Base-by-base conservation (phyloP, 2,888 invertebrate genomes). In the Callosobruchus maculatus region DNA sequence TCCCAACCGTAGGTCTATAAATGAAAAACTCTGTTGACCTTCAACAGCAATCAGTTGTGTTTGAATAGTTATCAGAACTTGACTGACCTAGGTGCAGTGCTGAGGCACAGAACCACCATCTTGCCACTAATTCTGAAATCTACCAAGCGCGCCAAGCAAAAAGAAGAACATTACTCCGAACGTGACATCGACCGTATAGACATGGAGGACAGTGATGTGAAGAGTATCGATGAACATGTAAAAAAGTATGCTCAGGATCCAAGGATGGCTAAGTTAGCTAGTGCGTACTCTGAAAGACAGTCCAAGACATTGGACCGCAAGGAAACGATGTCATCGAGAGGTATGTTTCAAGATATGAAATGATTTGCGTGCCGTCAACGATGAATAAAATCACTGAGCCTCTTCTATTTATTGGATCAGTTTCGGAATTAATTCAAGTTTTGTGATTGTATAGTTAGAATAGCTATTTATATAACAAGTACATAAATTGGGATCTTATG, bases 121-220 rank as follows among this genome's bases (percentile, higher is more conserved):
- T 74, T 81, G 76, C 81, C 81, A 21, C 72, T 81, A 70, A 77
- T 77, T 70, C 74, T 81, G 31, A 77, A 77, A 68, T 78, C 75
- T 73, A 77, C 78, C 9, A 71, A 74, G 70, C 67, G 73, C 21
- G 75, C 26, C 5, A 31, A 68, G 21, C 21, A 70, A 21, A 72
- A 31, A 18, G 49, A 49, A 7, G 18, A 49, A 13, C 1, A 49
- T 1, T 49, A 1, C 49, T 7, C 49, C n/a, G n/a, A n/a, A n/a
- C n/a, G n/a, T 4, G 49, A 72, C n/a, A 4, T 18, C 4, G 5
- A 49, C 13, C 1, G 49, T 18, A 49, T 49, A 1, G 13, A 49
- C 4, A 49, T 13, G 49, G 13, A 49, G 49, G 13, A 18, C 49
- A 26, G 26, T 26, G 7, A 26, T 26, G 49, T 30, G 3, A 30